These are phyloP conservation scores for Heterohyrax brucei DNA, from an alignment of 2,797 vertebrate species.

Conservation along the genomic window DNA sequence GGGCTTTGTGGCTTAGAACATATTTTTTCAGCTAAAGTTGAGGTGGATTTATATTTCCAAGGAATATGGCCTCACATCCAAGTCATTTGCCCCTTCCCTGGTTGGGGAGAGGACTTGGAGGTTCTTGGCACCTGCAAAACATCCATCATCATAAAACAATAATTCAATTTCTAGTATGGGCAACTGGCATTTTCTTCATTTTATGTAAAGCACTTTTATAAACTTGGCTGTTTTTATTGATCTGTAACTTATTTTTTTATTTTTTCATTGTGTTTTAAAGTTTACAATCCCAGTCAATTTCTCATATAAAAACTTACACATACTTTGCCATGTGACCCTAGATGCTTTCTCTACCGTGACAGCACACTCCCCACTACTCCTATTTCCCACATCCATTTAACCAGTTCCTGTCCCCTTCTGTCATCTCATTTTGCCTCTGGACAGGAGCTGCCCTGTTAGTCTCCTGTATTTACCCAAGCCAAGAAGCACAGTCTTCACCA, in stretches of 20 bases:
- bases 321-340: no score
- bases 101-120: not conserved
- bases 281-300: no score
- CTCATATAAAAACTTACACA: no score
- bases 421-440: no score
- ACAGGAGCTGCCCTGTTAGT: no score
- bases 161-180: constrained; percentile 21
- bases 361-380: no score
- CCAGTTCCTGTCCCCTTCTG: no score
- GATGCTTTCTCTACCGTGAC: no score
- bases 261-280: no score
- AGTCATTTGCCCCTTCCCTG: not conserved
- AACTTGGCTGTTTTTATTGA: constrained; percentile 48
- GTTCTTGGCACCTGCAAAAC: not conserved
- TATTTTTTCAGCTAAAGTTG: constrained; percentile 19
- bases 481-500: no score
- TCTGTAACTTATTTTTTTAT: constrained; percentile 17
- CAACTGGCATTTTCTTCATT: constrained; percentile 56
- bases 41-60: not conserved
- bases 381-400: no score
- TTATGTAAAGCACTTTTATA: constrained; percentile 44
- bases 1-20: not conserved
- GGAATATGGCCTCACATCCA: not conserved
- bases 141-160: not conserved
- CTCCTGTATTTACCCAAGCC: no score